Evolutionary conservation across 2,113 vertebrate genomes (phyloP).

Genomic region (Oenanthe oenanthe): DNA sequence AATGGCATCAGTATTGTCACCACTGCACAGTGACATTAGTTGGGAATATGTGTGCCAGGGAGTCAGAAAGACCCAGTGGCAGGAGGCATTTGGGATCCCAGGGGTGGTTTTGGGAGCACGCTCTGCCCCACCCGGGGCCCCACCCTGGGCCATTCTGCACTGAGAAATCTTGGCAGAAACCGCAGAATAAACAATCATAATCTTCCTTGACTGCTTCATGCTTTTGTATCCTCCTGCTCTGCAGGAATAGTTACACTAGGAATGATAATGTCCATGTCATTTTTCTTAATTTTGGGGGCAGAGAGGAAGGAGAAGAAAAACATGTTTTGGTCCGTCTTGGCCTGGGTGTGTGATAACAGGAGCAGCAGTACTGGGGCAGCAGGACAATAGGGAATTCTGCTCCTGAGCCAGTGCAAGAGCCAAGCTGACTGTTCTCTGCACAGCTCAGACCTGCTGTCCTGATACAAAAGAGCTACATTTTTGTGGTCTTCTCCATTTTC

Average conservation of each 20-base stretch:
- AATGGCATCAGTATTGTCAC: neutral
- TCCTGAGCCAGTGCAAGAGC: neutral
- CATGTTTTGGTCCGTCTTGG: conserved; percentile 5
- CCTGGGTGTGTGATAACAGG: neutral
- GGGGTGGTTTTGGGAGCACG: neutral
- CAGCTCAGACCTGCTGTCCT: neutral
- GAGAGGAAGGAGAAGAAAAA: conserved; percentile 26
- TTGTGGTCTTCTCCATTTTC: neutral
- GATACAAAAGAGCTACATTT: neutral
- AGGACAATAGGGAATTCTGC: neutral
- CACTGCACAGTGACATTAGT: neutral
- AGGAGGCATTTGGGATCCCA: neutral
- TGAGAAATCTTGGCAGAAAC: neutral
- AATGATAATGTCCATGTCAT: neutral
- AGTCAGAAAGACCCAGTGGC: neutral
- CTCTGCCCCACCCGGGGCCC: neutral
- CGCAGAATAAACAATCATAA: neutral
- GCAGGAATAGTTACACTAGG: neutral
- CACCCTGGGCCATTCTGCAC: neutral
- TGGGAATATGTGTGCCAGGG: neutral
- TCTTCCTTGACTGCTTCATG: neutral
- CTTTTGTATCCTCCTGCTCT: neutral
- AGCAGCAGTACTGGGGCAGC: neutral
- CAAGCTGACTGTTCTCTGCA: neutral
- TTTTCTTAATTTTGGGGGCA: neutral